These are phyloP conservation scores for Philereme transversata DNA, from an alignment of 2,888 invertebrate genomes.

Conservation along the genomic window DNA sequence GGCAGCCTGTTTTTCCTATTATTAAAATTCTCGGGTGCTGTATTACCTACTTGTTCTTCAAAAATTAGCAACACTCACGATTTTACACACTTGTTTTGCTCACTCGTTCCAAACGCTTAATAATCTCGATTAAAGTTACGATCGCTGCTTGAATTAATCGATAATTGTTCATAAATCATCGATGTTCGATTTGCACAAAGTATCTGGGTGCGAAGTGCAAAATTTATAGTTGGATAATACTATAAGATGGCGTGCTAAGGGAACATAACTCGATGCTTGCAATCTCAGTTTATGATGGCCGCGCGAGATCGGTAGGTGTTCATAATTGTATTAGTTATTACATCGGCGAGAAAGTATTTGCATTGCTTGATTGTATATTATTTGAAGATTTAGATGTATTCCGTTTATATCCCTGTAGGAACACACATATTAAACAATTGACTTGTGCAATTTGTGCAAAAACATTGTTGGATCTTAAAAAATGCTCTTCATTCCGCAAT, in stretches of 20 bases:
- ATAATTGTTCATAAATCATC: slow-evolving; percentile 84
- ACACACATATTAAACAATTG: too few relatives aligned
- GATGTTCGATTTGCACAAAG: slow-evolving; percentile 80
- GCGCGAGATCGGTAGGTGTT: slow-evolving; percentile 55
- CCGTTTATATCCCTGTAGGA: too few relatives aligned
- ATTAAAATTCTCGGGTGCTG: too few relatives aligned
- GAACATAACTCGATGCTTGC: slow-evolving; percentile 70
- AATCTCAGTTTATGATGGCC: slow-evolving; percentile 74
- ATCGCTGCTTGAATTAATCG: slow-evolving; percentile 84
- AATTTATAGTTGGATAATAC: slow-evolving; percentile 75
- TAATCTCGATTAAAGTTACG: slow-evolving; percentile 80
- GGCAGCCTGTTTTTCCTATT: too few relatives aligned
- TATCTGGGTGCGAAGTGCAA: slow-evolving; percentile 79
- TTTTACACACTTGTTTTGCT: slow-evolving; percentile 47
- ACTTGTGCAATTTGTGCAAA: too few relatives aligned
- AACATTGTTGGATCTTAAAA: too few relatives aligned
- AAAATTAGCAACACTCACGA: too few relatives aligned
- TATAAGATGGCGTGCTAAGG: slow-evolving; percentile 72
- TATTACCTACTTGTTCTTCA: too few relatives aligned
- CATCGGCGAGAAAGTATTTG: slow-evolving; percentile 31
- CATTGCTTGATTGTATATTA: slow-evolving; percentile 18
- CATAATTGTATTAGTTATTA: slow-evolving; percentile 68
- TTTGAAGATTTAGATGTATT: too few relatives aligned
- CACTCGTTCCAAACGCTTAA: slow-evolving; percentile 66
- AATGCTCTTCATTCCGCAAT: too few relatives aligned